Percentiles rank a stretch among this genome's conserved stretches.
phyloP scores from a whole-genome alignment of 2,113 vertebrate species.

The Rhinoderma darwinii region DNA sequence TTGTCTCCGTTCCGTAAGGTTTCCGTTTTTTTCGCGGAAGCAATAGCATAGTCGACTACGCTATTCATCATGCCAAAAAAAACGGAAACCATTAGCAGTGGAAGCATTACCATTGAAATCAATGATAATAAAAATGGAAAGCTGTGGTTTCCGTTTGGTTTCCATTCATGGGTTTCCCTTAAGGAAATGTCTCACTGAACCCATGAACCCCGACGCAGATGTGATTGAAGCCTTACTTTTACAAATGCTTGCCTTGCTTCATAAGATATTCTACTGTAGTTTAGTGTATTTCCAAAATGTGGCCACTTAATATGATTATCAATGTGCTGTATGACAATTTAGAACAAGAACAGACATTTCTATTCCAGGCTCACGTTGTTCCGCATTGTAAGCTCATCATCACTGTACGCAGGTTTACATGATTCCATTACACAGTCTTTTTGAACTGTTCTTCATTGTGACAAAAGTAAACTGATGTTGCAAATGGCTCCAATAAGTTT shows the following conservation, averaged over 20 bases:
- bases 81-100: no score
- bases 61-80: no score
- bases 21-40: no score
- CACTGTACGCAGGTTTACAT: background rate
- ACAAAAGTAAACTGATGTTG: conserved; percentile 24
- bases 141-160: no score
- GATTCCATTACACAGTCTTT: background rate
- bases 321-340: background rate
- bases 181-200: no score
- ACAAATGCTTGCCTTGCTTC: background rate
- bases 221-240: background rate
- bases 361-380: background rate
- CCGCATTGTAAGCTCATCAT: background rate
- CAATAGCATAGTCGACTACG: no score
- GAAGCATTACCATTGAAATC: no score
- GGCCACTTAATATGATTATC: background rate
- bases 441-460: background rate
- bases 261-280: background rate
- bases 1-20: no score
- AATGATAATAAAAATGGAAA: no score
- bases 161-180: no score
- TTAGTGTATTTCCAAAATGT: background rate
- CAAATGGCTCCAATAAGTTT: background rate
- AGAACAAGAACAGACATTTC: background rate
- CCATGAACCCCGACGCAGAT: background rate